A percentile compares a stretch with the other conserved stretches of the same genome.
These are phyloP conservation scores for Drosophila pallidifrons DNA, from an alignment of 1,140 invertebrate species.

Conservation along the genomic window DNA sequence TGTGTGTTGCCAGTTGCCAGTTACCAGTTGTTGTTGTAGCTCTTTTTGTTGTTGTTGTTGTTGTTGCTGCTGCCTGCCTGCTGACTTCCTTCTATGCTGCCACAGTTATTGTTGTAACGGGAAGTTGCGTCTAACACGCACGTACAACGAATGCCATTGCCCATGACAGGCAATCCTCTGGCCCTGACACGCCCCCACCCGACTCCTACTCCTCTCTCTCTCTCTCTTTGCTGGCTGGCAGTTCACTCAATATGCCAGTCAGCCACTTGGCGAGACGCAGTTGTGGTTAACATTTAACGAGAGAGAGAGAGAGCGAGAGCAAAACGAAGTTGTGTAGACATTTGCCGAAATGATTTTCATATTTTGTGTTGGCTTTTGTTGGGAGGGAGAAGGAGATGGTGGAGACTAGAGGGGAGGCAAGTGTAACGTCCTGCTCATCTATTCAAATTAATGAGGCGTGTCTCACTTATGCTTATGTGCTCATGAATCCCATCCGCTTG, in stretches of 20 bases:
- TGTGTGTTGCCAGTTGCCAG: constrained; percentile 49
- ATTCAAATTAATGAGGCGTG: constrained; percentile 76
- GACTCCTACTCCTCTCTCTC: neutral
- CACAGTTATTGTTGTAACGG: constrained; percentile 55
- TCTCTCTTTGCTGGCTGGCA: constrained; percentile 27
- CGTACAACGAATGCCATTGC: constrained; percentile 62
- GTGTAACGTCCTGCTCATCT: constrained; percentile 21
- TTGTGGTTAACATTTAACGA: constrained; percentile 2
- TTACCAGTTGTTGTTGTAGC: constrained; percentile 25
- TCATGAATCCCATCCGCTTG: constrained; percentile 3
- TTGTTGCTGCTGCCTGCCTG: constrained; percentile 14
- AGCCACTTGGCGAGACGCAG: constrained; percentile 64
- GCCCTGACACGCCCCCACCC: constrained; percentile 8
- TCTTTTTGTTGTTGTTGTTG: constrained; percentile 30
- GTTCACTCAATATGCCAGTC: constrained; percentile 77
- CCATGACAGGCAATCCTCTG: constrained; percentile 41
- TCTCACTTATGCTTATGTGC: constrained; percentile 64
- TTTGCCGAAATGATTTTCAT: constrained; percentile 77
- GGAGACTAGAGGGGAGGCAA: neutral
- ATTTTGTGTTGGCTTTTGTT: constrained; percentile 55
- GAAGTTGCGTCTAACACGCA: constrained; percentile 78
- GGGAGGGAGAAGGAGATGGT: constrained; percentile 5
- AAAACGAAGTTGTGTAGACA: constrained; percentile 33
- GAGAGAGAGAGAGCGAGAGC: neutral
- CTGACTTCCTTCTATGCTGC: neutral